phyloP scores from a whole-genome alignment of 2,113 vertebrate species.

The Prochilodus magdalenae region DNA sequence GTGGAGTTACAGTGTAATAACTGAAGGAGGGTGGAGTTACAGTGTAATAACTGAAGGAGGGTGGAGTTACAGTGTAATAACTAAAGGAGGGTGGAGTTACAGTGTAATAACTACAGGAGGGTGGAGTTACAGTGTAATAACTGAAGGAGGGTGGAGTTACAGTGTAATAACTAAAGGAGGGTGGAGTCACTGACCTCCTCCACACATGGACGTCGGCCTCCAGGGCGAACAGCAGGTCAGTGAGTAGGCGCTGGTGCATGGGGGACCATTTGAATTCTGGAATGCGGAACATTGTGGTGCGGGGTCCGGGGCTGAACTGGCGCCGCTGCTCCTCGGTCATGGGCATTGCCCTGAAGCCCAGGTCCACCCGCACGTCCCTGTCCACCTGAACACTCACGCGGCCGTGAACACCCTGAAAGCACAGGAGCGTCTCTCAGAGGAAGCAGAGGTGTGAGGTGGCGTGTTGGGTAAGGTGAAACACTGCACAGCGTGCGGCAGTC shows the following conservation, averaged over 20 bases:
- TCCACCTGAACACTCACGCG: slow-evolving; percentile 85
- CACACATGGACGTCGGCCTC: slow-evolving; percentile 98
- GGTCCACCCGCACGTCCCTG: slow-evolving; percentile 90
- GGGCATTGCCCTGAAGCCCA: slow-evolving; percentile 96
- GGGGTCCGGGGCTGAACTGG: slow-evolving; percentile 97
- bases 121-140: too few relatives aligned
- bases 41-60: too few relatives aligned
- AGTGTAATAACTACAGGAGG: too few relatives aligned
- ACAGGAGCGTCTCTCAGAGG: not conserved
- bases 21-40: too few relatives aligned
- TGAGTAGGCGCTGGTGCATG: slow-evolving; percentile 96
- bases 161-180: not conserved
- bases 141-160: too few relatives aligned
- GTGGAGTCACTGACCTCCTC: slow-evolving; percentile 88
- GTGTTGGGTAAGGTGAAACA: too few relatives aligned
- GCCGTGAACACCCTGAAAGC: slow-evolving; percentile 87
- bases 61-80: too few relatives aligned
- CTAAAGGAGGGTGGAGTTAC: too few relatives aligned
- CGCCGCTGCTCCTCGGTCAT: slow-evolving; percentile 96
- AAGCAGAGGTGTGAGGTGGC: too few relatives aligned
- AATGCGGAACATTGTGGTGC: slow-evolving; percentile 99
- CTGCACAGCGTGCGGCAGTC: too few relatives aligned
- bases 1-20: too few relatives aligned
- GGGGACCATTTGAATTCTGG: slow-evolving; percentile 99
- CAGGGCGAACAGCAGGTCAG: slow-evolving; percentile 94